A percentile compares a stretch with the other conserved stretches of the same genome.
phyloP scores from a whole-genome alignment of 2,797 vertebrate species.

The Xiphorhynchus erythropygius region DNA sequence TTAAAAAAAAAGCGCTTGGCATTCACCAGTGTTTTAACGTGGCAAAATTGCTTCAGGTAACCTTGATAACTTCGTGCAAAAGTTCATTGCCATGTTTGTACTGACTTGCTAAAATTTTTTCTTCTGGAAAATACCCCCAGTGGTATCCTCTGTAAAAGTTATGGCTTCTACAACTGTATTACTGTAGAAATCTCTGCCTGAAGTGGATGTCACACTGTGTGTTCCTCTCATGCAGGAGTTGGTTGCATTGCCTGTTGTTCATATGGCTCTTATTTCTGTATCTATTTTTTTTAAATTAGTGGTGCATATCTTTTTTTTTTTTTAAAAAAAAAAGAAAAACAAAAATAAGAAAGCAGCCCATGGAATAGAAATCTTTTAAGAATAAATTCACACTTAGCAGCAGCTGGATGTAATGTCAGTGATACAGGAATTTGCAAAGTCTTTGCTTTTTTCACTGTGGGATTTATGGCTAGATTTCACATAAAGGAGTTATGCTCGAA shows the following conservation, averaged over 20 bases:
- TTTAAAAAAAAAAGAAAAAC: not conserved
- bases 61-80: conserved; percentile 27
- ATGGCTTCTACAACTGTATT: conserved; percentile 2
- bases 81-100: conserved; percentile 52
- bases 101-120: conserved; percentile 11
- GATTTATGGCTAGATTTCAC: conserved; percentile 56
- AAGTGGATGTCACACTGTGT: not conserved
- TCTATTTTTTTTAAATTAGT: not conserved
- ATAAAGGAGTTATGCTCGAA: conserved; percentile 36
- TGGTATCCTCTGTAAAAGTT: conserved; percentile 37
- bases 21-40: conserved; percentile 36
- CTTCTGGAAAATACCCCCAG: not conserved
- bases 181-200: conserved; percentile 30
- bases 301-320: not conserved
- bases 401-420: conserved; percentile 45
- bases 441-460: conserved; percentile 56
- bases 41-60: conserved; percentile 36
- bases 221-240: conserved; percentile 17
- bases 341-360: not conserved
- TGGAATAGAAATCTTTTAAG: conserved; percentile 19
- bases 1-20: not conserved
- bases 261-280: conserved; percentile 35
- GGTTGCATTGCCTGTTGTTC: conserved; percentile 38
- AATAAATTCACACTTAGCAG: conserved; percentile 34
- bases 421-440: conserved; percentile 42